phyloP scores from a whole-genome alignment of 2,113 vertebrate species.

The Ciconia stormi region DNA sequence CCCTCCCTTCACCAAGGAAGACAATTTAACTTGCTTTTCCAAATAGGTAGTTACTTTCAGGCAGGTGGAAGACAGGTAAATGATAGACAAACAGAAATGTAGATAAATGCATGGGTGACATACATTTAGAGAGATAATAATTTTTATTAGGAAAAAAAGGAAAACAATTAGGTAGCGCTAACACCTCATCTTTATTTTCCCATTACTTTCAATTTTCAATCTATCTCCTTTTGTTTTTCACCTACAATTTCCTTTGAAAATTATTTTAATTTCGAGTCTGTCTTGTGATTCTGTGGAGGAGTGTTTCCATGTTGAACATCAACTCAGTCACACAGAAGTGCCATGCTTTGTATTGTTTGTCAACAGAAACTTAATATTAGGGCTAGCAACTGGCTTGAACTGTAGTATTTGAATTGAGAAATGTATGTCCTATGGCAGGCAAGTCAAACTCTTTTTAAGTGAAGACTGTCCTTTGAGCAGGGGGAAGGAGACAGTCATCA shows the following conservation, averaged over 20 bases:
- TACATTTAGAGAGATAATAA: conserved; percentile 69
- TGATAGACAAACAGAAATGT: conserved; percentile 73
- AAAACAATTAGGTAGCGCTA: conserved; percentile 73
- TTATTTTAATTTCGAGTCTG: conserved; percentile 62
- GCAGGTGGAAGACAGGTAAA: conserved; percentile 72
- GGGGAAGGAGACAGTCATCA: neutral
- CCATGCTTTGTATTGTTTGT: neutral
- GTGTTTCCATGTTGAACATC: conserved; percentile 16
- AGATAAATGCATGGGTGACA: conserved; percentile 64
- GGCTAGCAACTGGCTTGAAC: neutral
- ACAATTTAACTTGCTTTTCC: conserved; percentile 70
- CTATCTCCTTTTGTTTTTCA: conserved; percentile 69
- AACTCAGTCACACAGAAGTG: conserved; percentile 2
- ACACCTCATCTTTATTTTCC: conserved; percentile 71
- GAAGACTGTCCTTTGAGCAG: neutral
- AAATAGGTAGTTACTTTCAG: conserved; percentile 73
- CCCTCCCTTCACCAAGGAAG: conserved; percentile 57
- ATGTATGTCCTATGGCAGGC: neutral
- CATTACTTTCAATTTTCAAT: conserved; percentile 68
- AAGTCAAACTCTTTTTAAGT: neutral
- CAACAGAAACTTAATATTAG: conserved; percentile 23
- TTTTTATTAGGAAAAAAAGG: conserved; percentile 65
- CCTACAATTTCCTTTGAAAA: conserved; percentile 54
- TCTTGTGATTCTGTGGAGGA: conserved; percentile 54
- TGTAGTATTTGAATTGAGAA: neutral